These are phyloP conservation scores for Oreochromis niloticus DNA, from an alignment of 2,113 vertebrate genomes.

Conservation along the genomic window DNA sequence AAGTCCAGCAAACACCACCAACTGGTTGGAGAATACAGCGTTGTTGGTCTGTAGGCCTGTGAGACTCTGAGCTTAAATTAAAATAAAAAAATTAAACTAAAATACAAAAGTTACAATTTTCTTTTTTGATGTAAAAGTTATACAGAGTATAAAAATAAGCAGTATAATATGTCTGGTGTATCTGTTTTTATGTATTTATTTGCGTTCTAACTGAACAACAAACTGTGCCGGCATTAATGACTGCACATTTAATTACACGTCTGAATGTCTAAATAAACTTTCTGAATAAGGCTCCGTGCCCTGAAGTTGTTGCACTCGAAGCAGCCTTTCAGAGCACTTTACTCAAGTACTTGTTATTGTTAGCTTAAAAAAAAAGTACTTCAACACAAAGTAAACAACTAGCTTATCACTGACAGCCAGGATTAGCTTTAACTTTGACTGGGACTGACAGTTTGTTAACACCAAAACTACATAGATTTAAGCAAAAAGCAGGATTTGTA, in stretches of 20 bases:
- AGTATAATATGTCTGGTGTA: background rate
- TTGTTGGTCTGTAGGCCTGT: background rate
- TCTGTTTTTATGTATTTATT: background rate
- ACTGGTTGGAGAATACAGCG: background rate
- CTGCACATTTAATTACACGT: background rate
- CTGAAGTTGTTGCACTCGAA: background rate
- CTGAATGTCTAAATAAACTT: background rate
- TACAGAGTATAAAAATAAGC: background rate
- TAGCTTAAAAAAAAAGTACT: background rate
- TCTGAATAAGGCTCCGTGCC: background rate
- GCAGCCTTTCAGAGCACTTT: background rate
- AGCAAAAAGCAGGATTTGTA: background rate
- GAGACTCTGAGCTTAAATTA: background rate
- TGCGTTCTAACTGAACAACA: background rate
- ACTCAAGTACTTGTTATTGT: background rate
- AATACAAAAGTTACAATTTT: background rate
- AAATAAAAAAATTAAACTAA: background rate
- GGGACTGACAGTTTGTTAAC: no score
- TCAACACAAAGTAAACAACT: background rate
- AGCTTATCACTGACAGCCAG: background rate
- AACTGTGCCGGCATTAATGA: no score
- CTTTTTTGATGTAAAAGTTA: background rate
- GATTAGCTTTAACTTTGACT: background rate
- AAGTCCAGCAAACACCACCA: background rate
- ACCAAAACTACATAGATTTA: background rate